Base-by-base conservation (phyloP, 2,888 invertebrate genomes). In the Drosophila niveifrons region DNA sequence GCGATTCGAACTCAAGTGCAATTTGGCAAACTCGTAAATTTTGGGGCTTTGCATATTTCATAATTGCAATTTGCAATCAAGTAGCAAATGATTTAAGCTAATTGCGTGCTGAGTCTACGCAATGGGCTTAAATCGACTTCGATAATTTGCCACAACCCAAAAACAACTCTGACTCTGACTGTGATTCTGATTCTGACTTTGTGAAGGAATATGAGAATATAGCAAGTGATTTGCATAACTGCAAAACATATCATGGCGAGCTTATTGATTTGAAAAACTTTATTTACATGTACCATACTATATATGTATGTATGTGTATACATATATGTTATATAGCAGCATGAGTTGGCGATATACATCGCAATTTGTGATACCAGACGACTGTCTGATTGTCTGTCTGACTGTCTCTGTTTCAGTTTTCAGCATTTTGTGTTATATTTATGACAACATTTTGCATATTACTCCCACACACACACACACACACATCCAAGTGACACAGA, bases 191-290 rank as follows among this genome's bases (percentile, higher is more conserved):
- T 0, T 13, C 10, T 10, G 2, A 23, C 9, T 28, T 28, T 23
- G 23, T 23, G 23, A 6, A 23, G 6, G 23, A 23, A 23, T 23
- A 23, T 23, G n/a, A 23, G 23, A 23, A 23, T 23, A 23, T 23
- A 23, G 23, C 23, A 23, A 23, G 23, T 23, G 23, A 23, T 23
- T 57, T 73, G 44, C 63, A 53, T 62, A 65, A 28, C 46, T 52
- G 39, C 34, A 31, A 47, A 10, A 23, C 23, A 56, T 48, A 43
- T 72, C 44, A 39, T 56, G 56, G 46, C 28, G 58, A 39, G 29
- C 65, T 55, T 69, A 74, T 74, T 74, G 74, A 74, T 74, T 74
- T 69, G 41, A 31, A 56, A 29, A 56, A 61, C 47, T 58, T 43
- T 52, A 29, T 69, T 29, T 55, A 29, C 34, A 11, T 11, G 3